Conservation (phyloP, 2,888 invertebrate genomes). For the Selenia dentaria region DNA sequence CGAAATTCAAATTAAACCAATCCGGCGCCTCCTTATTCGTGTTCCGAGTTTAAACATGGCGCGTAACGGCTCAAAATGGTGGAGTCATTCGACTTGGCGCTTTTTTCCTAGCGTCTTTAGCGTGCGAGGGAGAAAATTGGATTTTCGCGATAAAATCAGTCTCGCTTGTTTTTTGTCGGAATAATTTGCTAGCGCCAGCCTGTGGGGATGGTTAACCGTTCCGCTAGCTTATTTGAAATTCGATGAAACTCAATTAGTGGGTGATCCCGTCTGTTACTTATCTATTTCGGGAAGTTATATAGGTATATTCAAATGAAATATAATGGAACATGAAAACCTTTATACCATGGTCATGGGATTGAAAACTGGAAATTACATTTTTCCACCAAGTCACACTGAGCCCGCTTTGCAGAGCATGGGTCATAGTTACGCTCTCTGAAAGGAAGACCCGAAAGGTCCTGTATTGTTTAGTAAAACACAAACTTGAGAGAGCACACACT, state of each 20-base stretch:
- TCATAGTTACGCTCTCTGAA: too few species aligned
- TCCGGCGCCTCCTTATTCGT: slow-evolving; percentile 84
- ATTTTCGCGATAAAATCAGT: slow-evolving; percentile 84
- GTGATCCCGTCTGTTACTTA: slow-evolving; percentile 47
- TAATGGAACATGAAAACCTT: too few species aligned
- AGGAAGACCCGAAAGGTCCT: too few species aligned
- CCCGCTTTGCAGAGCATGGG: too few species aligned
- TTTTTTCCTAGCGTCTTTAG: slow-evolving; percentile 82
- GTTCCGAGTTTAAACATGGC: slow-evolving; percentile 79
- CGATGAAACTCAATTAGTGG: slow-evolving; percentile 73
- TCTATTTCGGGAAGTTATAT: too few species aligned
- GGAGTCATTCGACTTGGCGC: slow-evolving; percentile 83
- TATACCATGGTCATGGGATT: too few species aligned
- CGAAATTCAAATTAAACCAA: slow-evolving; percentile 84
- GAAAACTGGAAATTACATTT: too few species aligned
- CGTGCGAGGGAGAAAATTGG: slow-evolving; percentile 84
- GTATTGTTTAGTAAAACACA: too few species aligned
- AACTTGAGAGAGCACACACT: too few species aligned
- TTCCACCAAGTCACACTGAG: too few species aligned
- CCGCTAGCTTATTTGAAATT: slow-evolving; percentile 68
- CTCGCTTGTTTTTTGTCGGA: slow-evolving; percentile 66
- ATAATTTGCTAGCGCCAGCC: slow-evolving; percentile 67
- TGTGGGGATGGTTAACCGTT: slow-evolving; percentile 58
- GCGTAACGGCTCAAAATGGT: slow-evolving; percentile 79
- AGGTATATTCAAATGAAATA: too few species aligned